Percentiles rank a stretch among this genome's conserved stretches.
phyloP scores from a whole-genome alignment of 2,113 vertebrate genomes.

The Gallinago undulata region DNA sequence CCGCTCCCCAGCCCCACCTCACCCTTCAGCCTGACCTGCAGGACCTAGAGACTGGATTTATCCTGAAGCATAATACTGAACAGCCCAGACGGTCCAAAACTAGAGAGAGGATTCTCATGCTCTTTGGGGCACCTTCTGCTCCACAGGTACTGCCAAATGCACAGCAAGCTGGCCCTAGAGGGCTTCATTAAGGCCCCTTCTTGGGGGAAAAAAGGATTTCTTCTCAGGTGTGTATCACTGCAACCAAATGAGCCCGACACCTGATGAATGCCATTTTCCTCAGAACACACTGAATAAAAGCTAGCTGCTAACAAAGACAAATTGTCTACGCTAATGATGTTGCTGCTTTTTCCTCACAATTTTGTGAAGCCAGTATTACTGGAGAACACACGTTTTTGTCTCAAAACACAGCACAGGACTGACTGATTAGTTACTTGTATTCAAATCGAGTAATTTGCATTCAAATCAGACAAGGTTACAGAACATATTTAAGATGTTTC shows the following conservation, averaged over 20 bases:
- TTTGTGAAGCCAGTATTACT: not conserved
- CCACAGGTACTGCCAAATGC: rapidly evolving
- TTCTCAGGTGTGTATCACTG: not conserved
- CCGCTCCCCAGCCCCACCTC: not conserved
- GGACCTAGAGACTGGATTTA: not conserved
- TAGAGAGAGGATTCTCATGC: not conserved
- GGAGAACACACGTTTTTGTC: not conserved
- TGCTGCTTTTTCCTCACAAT: not conserved
- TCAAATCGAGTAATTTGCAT: not conserved
- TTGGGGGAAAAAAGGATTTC: not conserved
- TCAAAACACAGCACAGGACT: not conserved
- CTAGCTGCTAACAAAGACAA: not conserved
- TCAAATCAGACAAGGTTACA: not conserved
- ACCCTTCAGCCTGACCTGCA: not conserved
- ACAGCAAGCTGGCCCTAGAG: rapidly evolving
- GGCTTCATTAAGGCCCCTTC: not conserved
- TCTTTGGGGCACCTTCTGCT: not conserved
- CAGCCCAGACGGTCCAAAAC: not conserved
- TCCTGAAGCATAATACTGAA: not conserved
- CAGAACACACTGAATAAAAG: not conserved
- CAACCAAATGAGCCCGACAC: not conserved
- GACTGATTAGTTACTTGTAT: not conserved
- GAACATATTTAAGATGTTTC: not conserved
- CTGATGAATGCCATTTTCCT: not conserved
- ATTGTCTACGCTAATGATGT: not conserved